Base-by-base conservation (phyloP, 1,140 invertebrate species). In the Zaprionus ghesquierei region DNA sequence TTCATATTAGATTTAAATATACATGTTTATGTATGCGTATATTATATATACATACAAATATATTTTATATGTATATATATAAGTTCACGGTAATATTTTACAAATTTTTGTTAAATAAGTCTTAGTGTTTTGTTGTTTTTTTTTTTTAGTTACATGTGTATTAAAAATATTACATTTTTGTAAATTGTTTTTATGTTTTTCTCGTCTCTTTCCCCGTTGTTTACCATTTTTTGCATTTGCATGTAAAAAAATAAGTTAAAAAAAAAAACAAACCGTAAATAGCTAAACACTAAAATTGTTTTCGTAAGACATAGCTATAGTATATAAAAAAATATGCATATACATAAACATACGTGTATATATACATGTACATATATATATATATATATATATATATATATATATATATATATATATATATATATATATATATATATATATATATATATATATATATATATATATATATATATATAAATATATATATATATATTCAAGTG, bases 131-230 rank as follows among this genome's bases (percentile, higher is more conserved):
- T 65, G 63, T 31, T 60, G 23, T 70, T 77, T 82, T 81, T 51
- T 31, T n/a, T 82, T 84, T 62, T 59, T 76, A 62, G 73, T 79
- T 81, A 84, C 65, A 77, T 85, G 73, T 75, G 75, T 85, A 85
- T 85, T 85, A 85, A 86, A 85, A 85, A 85, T 85, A 85, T 85
- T 75, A 22, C 81, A 86, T 85, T 85, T 70, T 80, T 68, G 41
- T 68, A 73, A 56, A 56, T 69, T 50, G 38, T 69, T 61, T 33
- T 59, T 58, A 22, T 68, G 73, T 76, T 64, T 72, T 35, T 35
- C 18, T 56, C 49, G 41, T 38, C 62, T 78, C 55, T 62, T 15
- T 73, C 64, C 49, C 31, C 35, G 66, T 62, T 64, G 55, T 61
- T 73, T 29, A 44, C 23, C 29, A 22, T 49, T 18, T 56, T 75